Conservation (phyloP, 2,888 invertebrate genomes). For the Rhynchonema sp. region DNA sequence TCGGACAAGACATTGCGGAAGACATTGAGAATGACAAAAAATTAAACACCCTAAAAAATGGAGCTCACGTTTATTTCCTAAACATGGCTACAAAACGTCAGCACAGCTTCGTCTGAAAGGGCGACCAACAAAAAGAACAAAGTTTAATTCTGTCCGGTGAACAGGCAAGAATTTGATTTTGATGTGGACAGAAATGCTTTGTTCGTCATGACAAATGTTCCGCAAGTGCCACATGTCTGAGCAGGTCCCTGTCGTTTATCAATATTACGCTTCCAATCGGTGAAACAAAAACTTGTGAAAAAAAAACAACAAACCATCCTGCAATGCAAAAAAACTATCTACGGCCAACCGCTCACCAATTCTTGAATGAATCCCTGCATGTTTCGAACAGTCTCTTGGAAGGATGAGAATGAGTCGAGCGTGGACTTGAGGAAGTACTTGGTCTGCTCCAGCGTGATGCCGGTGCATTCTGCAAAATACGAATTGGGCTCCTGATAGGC, state of each 20-base stretch:
- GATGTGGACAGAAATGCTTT: too few relatives aligned
- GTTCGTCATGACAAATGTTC: too few relatives aligned
- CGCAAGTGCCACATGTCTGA: too few relatives aligned
- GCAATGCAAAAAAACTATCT: conserved; percentile 12
- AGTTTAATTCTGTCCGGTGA: neutral
- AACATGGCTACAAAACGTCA: too few relatives aligned
- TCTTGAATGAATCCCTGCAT: conserved; percentile 38
- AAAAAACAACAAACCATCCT: neutral
- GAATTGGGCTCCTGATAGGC: too few relatives aligned
- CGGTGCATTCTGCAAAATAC: neutral
- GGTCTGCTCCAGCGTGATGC: conserved; percentile 30
- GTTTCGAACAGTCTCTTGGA: conserved; percentile 34
- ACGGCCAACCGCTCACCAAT: conserved; percentile 29
- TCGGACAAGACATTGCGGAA: too few relatives aligned
- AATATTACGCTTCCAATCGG: too few relatives aligned
- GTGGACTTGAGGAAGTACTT: conserved; percentile 40
- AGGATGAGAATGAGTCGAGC: conserved; percentile 43
- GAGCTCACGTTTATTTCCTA: too few relatives aligned
- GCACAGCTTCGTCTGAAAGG: neutral
- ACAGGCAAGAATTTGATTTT: neutral
- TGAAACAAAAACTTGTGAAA: neutral
- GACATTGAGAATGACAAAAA: too few relatives aligned
- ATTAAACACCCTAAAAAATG: too few relatives aligned
- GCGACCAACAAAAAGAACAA: neutral
- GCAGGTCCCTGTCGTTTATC: too few relatives aligned